These are phyloP conservation scores for Gisinianus flammeolus DNA, from an alignment of 2,888 invertebrate genomes.

Conservation along the genomic window DNA sequence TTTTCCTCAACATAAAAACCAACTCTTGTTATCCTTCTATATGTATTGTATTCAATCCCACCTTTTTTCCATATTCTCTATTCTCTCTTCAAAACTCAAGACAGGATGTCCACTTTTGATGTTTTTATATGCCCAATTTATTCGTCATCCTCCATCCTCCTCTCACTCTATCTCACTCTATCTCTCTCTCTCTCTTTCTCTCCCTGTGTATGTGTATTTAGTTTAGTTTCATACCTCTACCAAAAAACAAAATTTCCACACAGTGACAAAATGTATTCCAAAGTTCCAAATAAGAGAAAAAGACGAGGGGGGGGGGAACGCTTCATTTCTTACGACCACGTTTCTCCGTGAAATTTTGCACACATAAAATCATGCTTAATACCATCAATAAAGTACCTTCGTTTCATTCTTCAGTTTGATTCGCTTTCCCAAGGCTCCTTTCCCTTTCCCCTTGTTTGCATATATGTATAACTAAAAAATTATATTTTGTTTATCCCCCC, in stretches of 20 bases:
- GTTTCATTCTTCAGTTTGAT: neutral
- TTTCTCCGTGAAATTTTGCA: neutral
- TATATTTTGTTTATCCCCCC: neutral
- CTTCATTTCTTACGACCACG: neutral
- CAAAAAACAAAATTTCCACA: too few species aligned
- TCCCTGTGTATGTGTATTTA: too few species aligned
- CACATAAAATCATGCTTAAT: neutral
- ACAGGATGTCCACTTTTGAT: neutral
- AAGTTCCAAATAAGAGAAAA: too few species aligned
- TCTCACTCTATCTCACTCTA: neutral
- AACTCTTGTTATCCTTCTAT: conserved; percentile 23
- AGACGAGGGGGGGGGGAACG: neutral
- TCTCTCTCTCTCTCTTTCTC: neutral
- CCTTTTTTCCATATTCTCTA: neutral
- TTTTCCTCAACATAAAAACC: conserved; percentile 39
- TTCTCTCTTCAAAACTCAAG: neutral
- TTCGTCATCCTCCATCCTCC: neutral
- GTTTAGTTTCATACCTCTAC: too few species aligned
- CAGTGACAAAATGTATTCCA: too few species aligned
- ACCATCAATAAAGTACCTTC: neutral
- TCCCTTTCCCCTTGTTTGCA: neutral
- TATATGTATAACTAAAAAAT: neutral
- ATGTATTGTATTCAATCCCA: neutral
- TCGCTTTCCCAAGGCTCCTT: neutral
- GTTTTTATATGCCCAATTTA: neutral